Conservation (phyloP, 2,797 vertebrate species). For the Sebastes itinus region DNA sequence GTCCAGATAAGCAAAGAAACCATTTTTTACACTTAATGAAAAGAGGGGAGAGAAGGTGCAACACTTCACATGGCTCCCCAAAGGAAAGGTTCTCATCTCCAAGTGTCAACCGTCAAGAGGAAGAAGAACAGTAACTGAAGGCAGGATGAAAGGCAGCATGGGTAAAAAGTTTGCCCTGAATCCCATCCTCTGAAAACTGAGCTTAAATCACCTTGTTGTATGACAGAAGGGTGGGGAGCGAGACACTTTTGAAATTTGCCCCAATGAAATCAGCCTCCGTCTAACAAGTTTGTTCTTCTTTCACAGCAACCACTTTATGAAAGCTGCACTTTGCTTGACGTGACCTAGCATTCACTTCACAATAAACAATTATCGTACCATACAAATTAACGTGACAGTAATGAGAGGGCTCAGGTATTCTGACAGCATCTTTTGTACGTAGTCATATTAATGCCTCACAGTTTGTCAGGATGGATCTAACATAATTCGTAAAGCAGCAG, state of each 20-base stretch:
- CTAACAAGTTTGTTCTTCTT: background rate
- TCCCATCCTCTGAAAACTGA: background rate
- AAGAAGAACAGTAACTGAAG: background rate
- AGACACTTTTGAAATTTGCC: background rate
- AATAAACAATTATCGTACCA: conserved; percentile 4
- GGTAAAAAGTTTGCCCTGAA: background rate
- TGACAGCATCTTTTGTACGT: conserved; percentile 16
- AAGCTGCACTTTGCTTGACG: background rate
- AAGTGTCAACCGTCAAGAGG: conserved; percentile 16
- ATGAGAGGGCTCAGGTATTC: conserved; percentile 13
- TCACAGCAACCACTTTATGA: background rate
- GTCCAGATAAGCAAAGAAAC: conserved; percentile 34
- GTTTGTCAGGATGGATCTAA: conserved; percentile 9
- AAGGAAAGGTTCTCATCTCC: conserved; percentile 28
- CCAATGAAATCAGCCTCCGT: background rate
- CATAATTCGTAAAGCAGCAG: conserved; percentile 31
- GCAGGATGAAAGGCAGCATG: background rate
- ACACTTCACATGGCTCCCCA: conserved; percentile 2
- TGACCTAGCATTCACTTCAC: background rate
- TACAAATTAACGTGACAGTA: conserved; percentile 25
- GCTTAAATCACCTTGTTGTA: background rate
- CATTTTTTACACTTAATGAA: background rate
- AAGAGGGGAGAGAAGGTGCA: background rate
- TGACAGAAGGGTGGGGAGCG: background rate
- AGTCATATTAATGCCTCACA: background rate